Conservation (phyloP, 2,888 invertebrate genomes). For the Oscheius onirici region DNA sequence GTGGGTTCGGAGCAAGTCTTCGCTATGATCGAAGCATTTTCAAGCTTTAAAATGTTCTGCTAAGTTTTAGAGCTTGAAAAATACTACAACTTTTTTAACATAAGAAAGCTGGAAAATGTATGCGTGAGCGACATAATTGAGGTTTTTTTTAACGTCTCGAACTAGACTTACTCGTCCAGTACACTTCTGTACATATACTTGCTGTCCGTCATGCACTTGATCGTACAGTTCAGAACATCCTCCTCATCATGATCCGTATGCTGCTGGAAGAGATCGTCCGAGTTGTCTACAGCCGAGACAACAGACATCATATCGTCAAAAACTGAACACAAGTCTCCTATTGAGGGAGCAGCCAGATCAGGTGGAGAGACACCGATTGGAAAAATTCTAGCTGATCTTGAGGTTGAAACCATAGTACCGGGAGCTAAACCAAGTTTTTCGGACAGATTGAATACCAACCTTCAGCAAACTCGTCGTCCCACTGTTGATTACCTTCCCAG, state of each 20-base stretch:
- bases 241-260: constrained; percentile 29
- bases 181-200: constrained; percentile 64
- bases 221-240: constrained; percentile 36
- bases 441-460: constrained; percentile 14
- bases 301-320: constrained; percentile 53
- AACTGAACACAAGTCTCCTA: constrained; percentile 54
- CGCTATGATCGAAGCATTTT: not conserved
- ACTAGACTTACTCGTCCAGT: constrained; percentile 41
- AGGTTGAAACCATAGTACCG: constrained; percentile 1
- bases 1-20: too few relatives aligned
- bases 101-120: too few relatives aligned
- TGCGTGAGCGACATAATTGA: too few relatives aligned
- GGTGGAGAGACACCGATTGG: constrained; percentile 7
- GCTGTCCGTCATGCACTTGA: constrained; percentile 51
- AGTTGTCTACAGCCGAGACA: constrained; percentile 14
- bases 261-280: constrained; percentile 22
- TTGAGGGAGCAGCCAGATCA: constrained; percentile 37
- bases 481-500: constrained; percentile 56
- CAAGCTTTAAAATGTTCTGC: too few relatives aligned
- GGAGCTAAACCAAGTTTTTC: constrained; percentile 3
- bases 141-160: too few relatives aligned
- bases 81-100: too few relatives aligned
- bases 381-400: constrained; percentile 11
- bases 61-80: too few relatives aligned
- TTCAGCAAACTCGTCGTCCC: constrained; percentile 57